Evolutionary conservation across 2,113 vertebrate genomes (phyloP), one percentile per base, ranked within the genome.

Genomic region (Hemicordylus capensis): DNA sequence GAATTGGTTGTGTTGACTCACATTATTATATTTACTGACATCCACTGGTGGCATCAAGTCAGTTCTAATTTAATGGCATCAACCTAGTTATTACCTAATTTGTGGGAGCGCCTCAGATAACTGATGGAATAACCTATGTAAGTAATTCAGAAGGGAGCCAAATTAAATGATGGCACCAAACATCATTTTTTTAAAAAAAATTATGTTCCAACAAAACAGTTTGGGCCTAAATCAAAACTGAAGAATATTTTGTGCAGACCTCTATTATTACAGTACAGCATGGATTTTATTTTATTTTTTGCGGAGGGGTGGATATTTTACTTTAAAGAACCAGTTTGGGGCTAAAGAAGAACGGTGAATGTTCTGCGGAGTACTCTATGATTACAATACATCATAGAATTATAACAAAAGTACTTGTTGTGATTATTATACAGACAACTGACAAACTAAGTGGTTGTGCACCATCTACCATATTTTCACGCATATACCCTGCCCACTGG

Each of bases 391-490:
- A 78, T 72, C 91, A 86, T 76, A 67, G 64, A 90, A 89, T 85
- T 81, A 56, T 4, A 12, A 86, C 75, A 92, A 34, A 28, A 46
- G 87, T 37, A 37, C 14, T 37, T 31, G 83, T 56, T 76, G 76
- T 9, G 75, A 31, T 76, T 81, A 93, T 64, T 76, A 89, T 90
- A 61, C 89, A 86, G 61, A 90, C 22, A 90, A 82, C 86, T 88
- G 61, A 26, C 28, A 28, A 28, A 63, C 61, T 59, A 26, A 63
- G 61, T 63, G 61, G 1, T 69, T 69, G 88, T 88, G 83, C 91
- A 82, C 84, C 56, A 80, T 75, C 6, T 39, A 39, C 7, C 7
- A 70, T n/a, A n/a, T n/a, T n/a, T n/a, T n/a, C n/a, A n/a, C n/a
- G n/a, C n/a, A n/a, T n/a, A n/a, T n/a, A n/a, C n/a, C n/a, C n/a